Conservation (phyloP, 2,113 vertebrate genomes). For the Pygoscelis antarcticus region DNA sequence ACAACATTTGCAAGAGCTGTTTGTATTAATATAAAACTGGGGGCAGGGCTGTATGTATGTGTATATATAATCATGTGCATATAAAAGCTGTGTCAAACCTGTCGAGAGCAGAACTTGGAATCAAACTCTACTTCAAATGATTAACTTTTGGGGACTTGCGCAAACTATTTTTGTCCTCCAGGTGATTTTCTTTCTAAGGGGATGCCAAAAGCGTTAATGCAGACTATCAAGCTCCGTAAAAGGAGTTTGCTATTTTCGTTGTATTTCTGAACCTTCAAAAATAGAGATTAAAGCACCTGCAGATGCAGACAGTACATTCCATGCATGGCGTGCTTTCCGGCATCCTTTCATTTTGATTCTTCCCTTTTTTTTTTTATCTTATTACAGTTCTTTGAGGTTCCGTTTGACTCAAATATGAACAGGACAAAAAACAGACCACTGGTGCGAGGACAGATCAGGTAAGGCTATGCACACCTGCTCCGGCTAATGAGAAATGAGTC, state of each 20-base stretch:
- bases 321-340: not conserved
- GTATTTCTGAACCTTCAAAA: conserved; percentile 8
- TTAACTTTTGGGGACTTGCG: not conserved
- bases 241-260: not conserved
- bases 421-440: conserved; percentile 97
- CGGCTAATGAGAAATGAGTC: not conserved
- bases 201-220: conserved; percentile 1
- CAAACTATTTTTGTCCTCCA: conserved; percentile 20
- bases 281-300: conserved; percentile 26
- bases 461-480: conserved; percentile 51
- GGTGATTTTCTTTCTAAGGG: conserved; percentile 24
- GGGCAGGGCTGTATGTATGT: not conserved
- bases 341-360: conserved; percentile 44
- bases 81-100: not conserved
- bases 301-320: conserved; percentile 1
- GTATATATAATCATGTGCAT: accelerated
- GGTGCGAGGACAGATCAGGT: conserved; percentile 98
- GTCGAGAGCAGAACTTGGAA: not conserved
- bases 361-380: conserved; percentile 5
- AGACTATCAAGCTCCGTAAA: conserved; percentile 25
- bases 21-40: not conserved
- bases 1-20: not conserved
- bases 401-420: conserved; percentile 99
- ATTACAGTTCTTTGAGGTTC: conserved; percentile 96
- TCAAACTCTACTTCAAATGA: not conserved